A percentile compares a stretch with the other conserved stretches of the same genome.
phyloP scores from a whole-genome alignment of 2,888 invertebrate genomes.

The Eurois occulta region DNA sequence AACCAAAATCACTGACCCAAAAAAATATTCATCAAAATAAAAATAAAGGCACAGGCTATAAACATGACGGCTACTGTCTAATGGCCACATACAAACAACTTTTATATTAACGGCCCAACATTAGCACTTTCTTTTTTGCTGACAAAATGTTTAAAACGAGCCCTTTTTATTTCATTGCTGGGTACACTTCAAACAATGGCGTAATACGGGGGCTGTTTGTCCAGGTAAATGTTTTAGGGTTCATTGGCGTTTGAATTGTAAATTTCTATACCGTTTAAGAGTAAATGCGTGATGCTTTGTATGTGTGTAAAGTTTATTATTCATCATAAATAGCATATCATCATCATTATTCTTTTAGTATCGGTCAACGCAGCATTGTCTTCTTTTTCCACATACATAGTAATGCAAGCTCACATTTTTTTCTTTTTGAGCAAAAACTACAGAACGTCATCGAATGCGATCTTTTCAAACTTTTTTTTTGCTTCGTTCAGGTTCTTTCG shows the following conservation, averaged over 20 bases:
- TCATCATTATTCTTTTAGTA: not conserved
- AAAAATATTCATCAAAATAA: slow-evolving; percentile 19
- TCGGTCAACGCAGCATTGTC: too few relatives aligned
- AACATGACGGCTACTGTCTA: slow-evolving; percentile 58
- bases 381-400: not conserved
- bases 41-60: slow-evolving; percentile 40
- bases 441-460: not conserved
- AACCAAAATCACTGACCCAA: slow-evolving; percentile 25
- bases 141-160: slow-evolving; percentile 60
- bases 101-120: slow-evolving; percentile 60
- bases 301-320: not conserved
- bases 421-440: not conserved
- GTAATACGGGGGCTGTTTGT: slow-evolving; percentile 27
- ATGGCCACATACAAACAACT: slow-evolving; percentile 61
- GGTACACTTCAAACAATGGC: slow-evolving; percentile 52
- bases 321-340: not conserved
- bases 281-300: not conserved
- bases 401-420: not conserved
- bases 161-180: slow-evolving; percentile 57
- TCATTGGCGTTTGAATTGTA: slow-evolving; percentile 25
- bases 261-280: slow-evolving; percentile 6
- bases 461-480: not conserved
- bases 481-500: not conserved
- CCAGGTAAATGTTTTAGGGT: slow-evolving; percentile 44
- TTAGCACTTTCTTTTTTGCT: slow-evolving; percentile 63